phyloP scores from a whole-genome alignment of 1,140 invertebrate species.

The Cydia amplana region DNA sequence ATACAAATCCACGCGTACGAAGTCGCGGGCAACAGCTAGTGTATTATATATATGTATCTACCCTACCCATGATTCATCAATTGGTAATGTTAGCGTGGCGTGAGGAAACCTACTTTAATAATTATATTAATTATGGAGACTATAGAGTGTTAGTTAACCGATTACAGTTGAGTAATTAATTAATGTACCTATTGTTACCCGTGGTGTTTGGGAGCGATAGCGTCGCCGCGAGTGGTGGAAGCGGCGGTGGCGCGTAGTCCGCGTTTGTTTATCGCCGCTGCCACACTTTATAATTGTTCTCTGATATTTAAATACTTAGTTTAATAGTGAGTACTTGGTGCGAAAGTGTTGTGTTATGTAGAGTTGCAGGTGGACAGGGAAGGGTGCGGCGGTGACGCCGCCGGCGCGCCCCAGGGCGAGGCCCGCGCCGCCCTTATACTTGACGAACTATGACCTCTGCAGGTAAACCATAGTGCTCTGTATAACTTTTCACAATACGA shows the following conservation, averaged over 20 bases:
- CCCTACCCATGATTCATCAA: not conserved
- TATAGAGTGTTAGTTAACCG: not conserved
- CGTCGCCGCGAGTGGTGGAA: not conserved
- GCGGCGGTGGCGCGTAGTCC: not conserved
- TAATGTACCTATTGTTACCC: too few species aligned
- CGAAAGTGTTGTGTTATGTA: not conserved
- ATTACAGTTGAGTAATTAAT: slow-evolving; percentile 5
- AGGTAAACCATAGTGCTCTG: not conserved
- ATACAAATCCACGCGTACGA: too few species aligned
- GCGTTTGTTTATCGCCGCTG: not conserved
- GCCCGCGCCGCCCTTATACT: not conserved
- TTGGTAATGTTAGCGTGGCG: not conserved
- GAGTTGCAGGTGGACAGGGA: too few species aligned
- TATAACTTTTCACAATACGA: not conserved
- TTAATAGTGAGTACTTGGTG: not conserved
- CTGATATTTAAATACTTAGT: not conserved
- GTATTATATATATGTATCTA: too few species aligned
- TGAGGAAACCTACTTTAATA: not conserved
- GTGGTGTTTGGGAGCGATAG: not conserved
- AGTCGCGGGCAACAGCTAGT: not conserved
- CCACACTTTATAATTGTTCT: not conserved
- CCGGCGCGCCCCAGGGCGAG: not conserved
- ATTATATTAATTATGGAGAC: too few species aligned
- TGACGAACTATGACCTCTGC: not conserved
- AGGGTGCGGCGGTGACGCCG: slow-evolving; percentile 5